Evolutionary conservation across 2,888 invertebrate genomes (phyloP).

Genomic region (Autographa pulchrina): DNA sequence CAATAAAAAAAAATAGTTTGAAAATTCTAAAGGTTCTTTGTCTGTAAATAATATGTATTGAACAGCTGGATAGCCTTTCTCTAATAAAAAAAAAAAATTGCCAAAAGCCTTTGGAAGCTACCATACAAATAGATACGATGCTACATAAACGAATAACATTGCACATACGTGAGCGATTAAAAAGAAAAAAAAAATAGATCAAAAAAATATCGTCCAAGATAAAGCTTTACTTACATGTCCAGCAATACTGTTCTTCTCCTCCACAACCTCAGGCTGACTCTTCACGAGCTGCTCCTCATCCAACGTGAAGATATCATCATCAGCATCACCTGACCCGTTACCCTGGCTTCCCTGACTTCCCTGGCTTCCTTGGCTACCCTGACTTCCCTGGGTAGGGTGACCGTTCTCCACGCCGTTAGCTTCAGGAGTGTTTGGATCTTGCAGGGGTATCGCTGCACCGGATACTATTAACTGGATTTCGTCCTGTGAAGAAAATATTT

Average conservation of each 20-base stretch:
- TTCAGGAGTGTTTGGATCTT: constrained; percentile 70
- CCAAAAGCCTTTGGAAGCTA: too few relatives aligned
- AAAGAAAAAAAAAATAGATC: too few relatives aligned
- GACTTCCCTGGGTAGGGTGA: constrained; percentile 23
- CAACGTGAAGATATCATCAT: constrained; percentile 95
- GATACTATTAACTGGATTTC: constrained; percentile 92
- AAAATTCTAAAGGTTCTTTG: too few relatives aligned
- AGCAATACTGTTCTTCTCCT: constrained; percentile 68
- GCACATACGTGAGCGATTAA: too few relatives aligned
- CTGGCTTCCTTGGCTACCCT: constrained; percentile 40
- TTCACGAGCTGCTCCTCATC: constrained; percentile 92
- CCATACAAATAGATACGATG: too few relatives aligned
- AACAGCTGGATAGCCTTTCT: too few relatives aligned
- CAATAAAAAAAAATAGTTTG: too few relatives aligned
- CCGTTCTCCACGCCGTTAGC: constrained; percentile 38
- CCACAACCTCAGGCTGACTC: constrained; percentile 53
- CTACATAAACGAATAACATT: too few relatives aligned
- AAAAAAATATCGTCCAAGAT: not conserved
- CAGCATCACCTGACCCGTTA: constrained; percentile 87
- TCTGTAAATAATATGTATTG: too few relatives aligned
- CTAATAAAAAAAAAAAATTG: too few relatives aligned
- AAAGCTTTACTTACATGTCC: constrained; percentile 65
- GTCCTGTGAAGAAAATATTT: constrained; percentile 78
- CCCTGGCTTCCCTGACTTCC: constrained; percentile 49
- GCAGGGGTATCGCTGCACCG: constrained; percentile 93